phyloP scores from a whole-genome alignment of 2,113 vertebrate species.

The Garra rufa region DNA sequence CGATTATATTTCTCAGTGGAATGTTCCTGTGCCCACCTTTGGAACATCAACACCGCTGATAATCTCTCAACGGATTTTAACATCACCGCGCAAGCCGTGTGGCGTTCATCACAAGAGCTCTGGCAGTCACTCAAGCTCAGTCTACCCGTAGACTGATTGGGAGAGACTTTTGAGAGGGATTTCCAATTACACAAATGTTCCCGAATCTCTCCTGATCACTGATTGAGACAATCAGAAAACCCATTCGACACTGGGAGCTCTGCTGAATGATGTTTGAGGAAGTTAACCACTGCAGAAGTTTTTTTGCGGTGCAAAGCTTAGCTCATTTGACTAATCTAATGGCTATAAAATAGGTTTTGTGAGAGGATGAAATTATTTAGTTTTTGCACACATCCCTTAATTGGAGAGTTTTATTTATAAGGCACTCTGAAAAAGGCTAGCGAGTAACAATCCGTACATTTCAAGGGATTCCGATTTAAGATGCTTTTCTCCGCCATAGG shows the following conservation, averaged over 20 bases:
- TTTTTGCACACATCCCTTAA: background rate
- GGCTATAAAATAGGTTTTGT: constrained; percentile 20
- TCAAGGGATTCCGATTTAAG: background rate
- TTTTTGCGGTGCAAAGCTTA: background rate
- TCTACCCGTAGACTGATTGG: constrained; percentile 27
- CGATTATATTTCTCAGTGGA: constrained; percentile 33
- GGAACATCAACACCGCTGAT: constrained; percentile 38
- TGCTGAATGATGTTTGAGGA: constrained; percentile 48
- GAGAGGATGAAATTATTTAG: background rate
- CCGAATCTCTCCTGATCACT: constrained; percentile 12
- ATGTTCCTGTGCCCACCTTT: background rate
- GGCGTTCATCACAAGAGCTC: background rate
- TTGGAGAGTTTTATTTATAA: background rate
- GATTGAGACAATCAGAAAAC: constrained; percentile 28
- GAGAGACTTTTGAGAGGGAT: constrained; percentile 19
- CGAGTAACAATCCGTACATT: background rate
- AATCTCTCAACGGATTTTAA: background rate
- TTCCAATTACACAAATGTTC: constrained; percentile 52
- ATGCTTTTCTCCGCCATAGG: background rate
- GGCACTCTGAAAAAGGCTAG: background rate
- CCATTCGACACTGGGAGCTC: constrained; percentile 15
- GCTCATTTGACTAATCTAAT: constrained; percentile 9
- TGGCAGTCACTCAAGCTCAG: background rate
- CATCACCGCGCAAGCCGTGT: background rate
- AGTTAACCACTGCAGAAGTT: background rate